Percentiles rank a stretch among this genome's conserved stretches.
Evolutionary conservation across 2,113 vertebrate species (phyloP).

Genomic region (Marmota flaviventris): DNA sequence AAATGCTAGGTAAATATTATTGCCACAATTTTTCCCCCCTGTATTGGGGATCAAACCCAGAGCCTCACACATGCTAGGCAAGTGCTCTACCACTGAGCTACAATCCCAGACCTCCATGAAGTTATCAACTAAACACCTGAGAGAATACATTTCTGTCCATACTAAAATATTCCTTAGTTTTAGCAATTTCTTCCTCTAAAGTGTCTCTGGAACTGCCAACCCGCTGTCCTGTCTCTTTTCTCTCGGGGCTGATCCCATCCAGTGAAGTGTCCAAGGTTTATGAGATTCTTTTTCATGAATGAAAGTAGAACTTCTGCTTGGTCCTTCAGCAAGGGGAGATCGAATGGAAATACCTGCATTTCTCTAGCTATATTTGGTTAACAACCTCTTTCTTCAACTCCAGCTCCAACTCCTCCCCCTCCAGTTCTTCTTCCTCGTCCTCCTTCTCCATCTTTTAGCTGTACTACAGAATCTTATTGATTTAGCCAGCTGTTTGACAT

Average conservation of each 20-base stretch:
- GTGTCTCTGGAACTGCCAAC: not conserved
- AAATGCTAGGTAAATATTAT: not conserved
- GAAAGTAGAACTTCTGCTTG: not conserved
- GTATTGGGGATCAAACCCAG: too few relatives aligned
- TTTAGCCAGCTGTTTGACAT: slow-evolving; percentile 54
- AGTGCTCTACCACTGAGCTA: too few relatives aligned
- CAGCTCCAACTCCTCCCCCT: not conserved
- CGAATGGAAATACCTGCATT: not conserved
- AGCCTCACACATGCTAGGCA: too few relatives aligned
- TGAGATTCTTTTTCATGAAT: not conserved
- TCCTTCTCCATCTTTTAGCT: not conserved
- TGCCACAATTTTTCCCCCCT: not conserved
- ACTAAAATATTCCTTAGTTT: slow-evolving; percentile 74
- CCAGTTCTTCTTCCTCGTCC: not conserved
- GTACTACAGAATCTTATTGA: slow-evolving; percentile 39
- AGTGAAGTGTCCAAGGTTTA: not conserved
- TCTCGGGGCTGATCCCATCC: not conserved
- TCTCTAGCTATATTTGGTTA: slow-evolving; percentile 13
- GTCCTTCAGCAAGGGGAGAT: not conserved
- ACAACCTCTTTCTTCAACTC: too few relatives aligned
- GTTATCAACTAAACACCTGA: not conserved
- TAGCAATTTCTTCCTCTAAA: not conserved
- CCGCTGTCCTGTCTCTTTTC: not conserved
- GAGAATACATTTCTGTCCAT: slow-evolving; percentile 70
- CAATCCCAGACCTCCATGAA: not conserved